phyloP scores from a whole-genome alignment of 2,113 vertebrate species.

The Scolopax mira region DNA sequence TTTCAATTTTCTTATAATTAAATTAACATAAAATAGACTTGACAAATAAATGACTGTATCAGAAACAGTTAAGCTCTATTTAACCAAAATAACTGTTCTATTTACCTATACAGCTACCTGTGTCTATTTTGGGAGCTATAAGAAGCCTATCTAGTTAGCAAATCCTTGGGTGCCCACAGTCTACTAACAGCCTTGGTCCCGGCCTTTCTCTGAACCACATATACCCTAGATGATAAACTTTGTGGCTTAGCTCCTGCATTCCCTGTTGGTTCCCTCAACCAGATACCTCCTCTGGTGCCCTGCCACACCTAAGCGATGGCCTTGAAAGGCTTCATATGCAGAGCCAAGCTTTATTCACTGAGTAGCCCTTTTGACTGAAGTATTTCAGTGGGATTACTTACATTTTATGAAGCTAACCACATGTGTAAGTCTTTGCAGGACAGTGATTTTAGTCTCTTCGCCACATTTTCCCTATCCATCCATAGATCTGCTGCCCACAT shows the following conservation, averaged over 20 bases:
- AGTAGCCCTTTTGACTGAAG: neutral
- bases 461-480: neutral
- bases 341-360: neutral
- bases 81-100: constrained; percentile 71
- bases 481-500: neutral
- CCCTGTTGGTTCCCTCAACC: neutral
- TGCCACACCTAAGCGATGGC: neutral
- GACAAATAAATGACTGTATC: constrained; percentile 78
- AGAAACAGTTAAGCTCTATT: constrained; percentile 78
- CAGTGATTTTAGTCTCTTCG: neutral
- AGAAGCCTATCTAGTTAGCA: neutral
- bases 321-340: neutral
- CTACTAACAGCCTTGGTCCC: neutral
- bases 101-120: constrained; percentile 52
- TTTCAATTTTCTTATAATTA: constrained; percentile 83
- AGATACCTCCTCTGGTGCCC: neutral
- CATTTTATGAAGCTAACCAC: neutral
- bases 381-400: neutral
- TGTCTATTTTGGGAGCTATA: neutral
- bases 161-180: neutral
- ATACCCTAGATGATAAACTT: neutral
- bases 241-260: neutral
- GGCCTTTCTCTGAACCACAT: neutral
- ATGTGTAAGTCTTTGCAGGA: neutral
- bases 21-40: constrained; percentile 80